phyloP scores from a whole-genome alignment of 2,113 vertebrate genomes.

The Mirza zaza region DNA sequence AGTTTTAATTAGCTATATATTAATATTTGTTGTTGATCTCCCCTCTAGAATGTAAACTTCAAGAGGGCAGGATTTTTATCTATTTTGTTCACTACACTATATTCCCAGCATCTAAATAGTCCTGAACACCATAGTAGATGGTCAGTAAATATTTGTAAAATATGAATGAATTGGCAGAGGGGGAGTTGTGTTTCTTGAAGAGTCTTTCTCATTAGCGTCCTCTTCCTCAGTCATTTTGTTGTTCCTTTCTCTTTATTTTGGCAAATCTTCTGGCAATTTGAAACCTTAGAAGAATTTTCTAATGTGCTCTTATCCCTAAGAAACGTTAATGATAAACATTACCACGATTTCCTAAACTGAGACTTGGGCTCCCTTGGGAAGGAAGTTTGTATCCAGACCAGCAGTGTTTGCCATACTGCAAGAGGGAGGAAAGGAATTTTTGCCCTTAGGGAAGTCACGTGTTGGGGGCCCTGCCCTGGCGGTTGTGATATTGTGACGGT shows the following conservation, averaged over 20 bases:
- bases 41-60: neutral
- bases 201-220: neutral
- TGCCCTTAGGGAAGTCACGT: neutral
- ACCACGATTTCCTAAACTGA: neutral
- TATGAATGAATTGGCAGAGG: neutral
- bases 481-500: neutral
- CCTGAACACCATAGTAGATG: neutral
- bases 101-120: neutral
- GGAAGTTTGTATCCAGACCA: neutral
- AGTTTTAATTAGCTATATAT: neutral
- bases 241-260: constrained; percentile 12
- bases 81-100: neutral
- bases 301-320: neutral
- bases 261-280: neutral
- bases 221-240: neutral
- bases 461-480: neutral
- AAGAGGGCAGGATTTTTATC: neutral
- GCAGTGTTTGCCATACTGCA: neutral
- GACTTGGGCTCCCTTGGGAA: neutral
- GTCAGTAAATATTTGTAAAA: neutral
- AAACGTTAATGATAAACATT: neutral
- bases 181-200: neutral
- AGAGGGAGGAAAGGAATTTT: neutral
- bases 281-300: constrained; percentile 28
- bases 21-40: neutral